phyloP scores from a whole-genome alignment of 2,888 invertebrate species.

The Horisme vitalbata region DNA sequence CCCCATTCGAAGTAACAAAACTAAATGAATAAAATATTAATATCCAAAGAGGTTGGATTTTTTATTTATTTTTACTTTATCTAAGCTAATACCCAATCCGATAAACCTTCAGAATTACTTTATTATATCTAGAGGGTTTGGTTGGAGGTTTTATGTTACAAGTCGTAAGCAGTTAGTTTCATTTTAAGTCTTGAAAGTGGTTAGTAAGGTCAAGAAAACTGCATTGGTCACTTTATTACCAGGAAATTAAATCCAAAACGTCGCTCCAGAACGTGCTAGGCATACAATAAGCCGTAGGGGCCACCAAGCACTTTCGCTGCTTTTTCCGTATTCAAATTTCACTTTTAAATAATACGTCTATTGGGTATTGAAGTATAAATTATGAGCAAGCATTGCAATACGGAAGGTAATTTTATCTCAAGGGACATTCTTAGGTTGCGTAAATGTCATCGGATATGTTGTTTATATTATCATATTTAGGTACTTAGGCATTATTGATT shows the following conservation, averaged over 20 bases:
- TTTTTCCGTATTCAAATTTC: slow-evolving; percentile 73
- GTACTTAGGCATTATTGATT: too few species aligned
- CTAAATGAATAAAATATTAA: too few species aligned
- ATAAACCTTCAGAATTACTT: too few species aligned
- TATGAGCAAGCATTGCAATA: slow-evolving; percentile 44
- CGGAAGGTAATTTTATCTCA: slow-evolving; percentile 47
- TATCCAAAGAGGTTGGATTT: too few species aligned
- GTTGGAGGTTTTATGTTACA: too few species aligned
- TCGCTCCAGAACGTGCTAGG: slow-evolving; percentile 63
- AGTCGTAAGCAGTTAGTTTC: too few species aligned
- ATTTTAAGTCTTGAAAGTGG: slow-evolving; percentile 1
- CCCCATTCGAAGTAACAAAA: too few species aligned
- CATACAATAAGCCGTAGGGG: slow-evolving; percentile 68
- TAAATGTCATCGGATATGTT: slow-evolving; percentile 35
- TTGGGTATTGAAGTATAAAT: slow-evolving; percentile 20
- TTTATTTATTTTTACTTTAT: too few species aligned
- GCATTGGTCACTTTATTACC: slow-evolving; percentile 35
- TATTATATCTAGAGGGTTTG: too few species aligned
- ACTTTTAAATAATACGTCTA: slow-evolving; percentile 59
- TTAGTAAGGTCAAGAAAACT: slow-evolving; percentile 23
- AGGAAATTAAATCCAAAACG: slow-evolving; percentile 57
- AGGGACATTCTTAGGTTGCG: slow-evolving; percentile 42
- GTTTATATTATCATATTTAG: too few species aligned
- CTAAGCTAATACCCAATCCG: too few species aligned
- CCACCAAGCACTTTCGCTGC: slow-evolving; percentile 72